These are phyloP conservation scores for Venusia cambrica DNA, from an alignment of 2,888 invertebrate genomes.

Conservation along the genomic window DNA sequence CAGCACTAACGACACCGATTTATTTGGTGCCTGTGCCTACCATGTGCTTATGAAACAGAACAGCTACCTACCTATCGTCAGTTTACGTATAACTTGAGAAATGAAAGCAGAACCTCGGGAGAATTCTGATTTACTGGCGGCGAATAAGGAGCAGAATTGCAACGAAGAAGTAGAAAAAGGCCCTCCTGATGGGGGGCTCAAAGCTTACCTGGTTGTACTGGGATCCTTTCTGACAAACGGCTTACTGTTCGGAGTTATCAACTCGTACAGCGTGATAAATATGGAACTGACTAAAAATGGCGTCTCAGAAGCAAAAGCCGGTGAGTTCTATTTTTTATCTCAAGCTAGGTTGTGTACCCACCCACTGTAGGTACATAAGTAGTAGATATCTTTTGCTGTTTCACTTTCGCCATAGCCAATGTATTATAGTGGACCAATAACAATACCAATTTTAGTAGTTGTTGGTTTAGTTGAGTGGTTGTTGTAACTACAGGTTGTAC, in stretches of 20 bases:
- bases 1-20: slow-evolving; percentile 4
- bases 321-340: slow-evolving; percentile 83
- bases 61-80: too few species aligned
- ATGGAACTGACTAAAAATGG: slow-evolving; percentile 84
- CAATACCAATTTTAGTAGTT: too few species aligned
- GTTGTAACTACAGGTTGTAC: too few species aligned
- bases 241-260: slow-evolving; percentile 94
- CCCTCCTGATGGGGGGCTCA: slow-evolving; percentile 88
- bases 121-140: slow-evolving; percentile 53
- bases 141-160: slow-evolving; percentile 44
- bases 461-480: too few species aligned
- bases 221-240: slow-evolving; percentile 95
- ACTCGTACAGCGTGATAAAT: slow-evolving; percentile 92
- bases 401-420: too few species aligned
- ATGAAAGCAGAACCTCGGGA: slow-evolving; percentile 58
- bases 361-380: too few species aligned
- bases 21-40: slow-evolving; percentile 22
- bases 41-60: slow-evolving; percentile 35
- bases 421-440: too few species aligned
- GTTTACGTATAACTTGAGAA: slow-evolving; percentile 30
- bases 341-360: too few species aligned
- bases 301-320: slow-evolving; percentile 88
- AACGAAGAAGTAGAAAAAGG: slow-evolving; percentile 41
- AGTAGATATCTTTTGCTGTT: too few species aligned
- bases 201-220: slow-evolving; percentile 91